Percentiles rank a stretch among this genome's conserved stretches.
These are phyloP conservation scores for Perizoma flavofasciatum DNA, from an alignment of 2,888 invertebrate species.

Conservation along the genomic window DNA sequence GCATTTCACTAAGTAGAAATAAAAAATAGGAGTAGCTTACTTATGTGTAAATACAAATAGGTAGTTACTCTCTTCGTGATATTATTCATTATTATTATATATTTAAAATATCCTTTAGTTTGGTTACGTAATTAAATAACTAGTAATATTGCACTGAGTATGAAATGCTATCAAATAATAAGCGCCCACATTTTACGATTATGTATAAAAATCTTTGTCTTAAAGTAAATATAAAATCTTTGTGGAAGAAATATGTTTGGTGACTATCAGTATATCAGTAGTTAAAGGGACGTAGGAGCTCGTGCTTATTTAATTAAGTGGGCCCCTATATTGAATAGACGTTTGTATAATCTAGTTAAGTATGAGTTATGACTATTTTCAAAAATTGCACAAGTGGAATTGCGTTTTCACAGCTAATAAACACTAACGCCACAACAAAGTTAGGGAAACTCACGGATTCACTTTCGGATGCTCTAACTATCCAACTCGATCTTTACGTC, in stretches of 20 bases:
- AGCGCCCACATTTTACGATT: slow-evolving; percentile 79
- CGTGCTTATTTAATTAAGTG: slow-evolving; percentile 70
- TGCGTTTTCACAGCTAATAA: slow-evolving; percentile 81
- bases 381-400: slow-evolving; percentile 83
- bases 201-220: slow-evolving; percentile 76
- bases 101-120: slow-evolving; percentile 83
- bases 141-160: slow-evolving; percentile 85
- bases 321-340: slow-evolving; percentile 82
- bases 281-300: slow-evolving; percentile 67
- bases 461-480: slow-evolving; percentile 57
- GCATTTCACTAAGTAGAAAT: slow-evolving; percentile 71
- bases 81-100: slow-evolving; percentile 62
- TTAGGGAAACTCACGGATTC: slow-evolving; percentile 65
- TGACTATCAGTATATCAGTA: slow-evolving; percentile 51
- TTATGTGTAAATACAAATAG: slow-evolving; percentile 80
- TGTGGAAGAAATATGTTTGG: slow-evolving; percentile 77
- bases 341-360: slow-evolving; percentile 79
- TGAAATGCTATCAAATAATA: slow-evolving; percentile 84
- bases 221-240: slow-evolving; percentile 82
- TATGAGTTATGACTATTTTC: slow-evolving; percentile 81
- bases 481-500: slow-evolving; percentile 56
- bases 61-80: slow-evolving; percentile 81
- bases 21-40: slow-evolving; percentile 74
- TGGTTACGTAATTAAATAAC: slow-evolving; percentile 85
- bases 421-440: slow-evolving; percentile 70